Percentiles rank a stretch among this genome's conserved stretches.
phyloP scores from a whole-genome alignment of 2,797 vertebrate genomes.

The Schizothorax lantsangensis region DNA sequence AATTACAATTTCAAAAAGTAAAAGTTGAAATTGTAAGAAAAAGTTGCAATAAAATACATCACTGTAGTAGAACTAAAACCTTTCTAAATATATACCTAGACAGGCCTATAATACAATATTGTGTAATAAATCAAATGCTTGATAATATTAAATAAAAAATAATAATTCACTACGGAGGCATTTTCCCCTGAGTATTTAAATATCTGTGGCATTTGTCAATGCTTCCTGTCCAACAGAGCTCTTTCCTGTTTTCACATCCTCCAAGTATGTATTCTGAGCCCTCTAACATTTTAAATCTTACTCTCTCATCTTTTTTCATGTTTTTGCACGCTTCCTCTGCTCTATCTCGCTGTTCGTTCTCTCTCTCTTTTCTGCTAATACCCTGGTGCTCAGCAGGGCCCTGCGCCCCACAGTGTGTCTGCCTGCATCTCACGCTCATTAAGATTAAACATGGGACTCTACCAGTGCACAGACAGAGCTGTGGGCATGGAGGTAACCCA shows the following conservation, averaged over 20 bases:
- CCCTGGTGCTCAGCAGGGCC: constrained; percentile 47
- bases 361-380: constrained; percentile 36
- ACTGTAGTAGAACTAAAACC: not conserved
- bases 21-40: not conserved
- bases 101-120: not conserved
- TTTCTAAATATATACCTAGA: not conserved
- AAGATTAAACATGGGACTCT: constrained; percentile 53
- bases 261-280: constrained; percentile 12
- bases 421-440: constrained; percentile 56
- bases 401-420: constrained; percentile 48
- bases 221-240: constrained; percentile 20
- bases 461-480: constrained; percentile 46
- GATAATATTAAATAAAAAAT: not conserved
- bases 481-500: constrained; percentile 47
- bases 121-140: not conserved
- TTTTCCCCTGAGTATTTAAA: not conserved
- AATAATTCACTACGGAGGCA: not conserved
- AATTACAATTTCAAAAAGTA: not conserved
- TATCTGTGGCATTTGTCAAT: not conserved
- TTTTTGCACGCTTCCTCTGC: constrained; percentile 21
- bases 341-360: constrained; percentile 11
- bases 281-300: constrained; percentile 19
- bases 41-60: not conserved
- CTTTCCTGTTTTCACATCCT: constrained; percentile 23
- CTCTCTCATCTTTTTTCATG: constrained; percentile 26